Percentiles rank a stretch among this genome's conserved stretches.
phyloP scores from a whole-genome alignment of 2,888 invertebrate genomes.

The Galerucella pusilla region DNA sequence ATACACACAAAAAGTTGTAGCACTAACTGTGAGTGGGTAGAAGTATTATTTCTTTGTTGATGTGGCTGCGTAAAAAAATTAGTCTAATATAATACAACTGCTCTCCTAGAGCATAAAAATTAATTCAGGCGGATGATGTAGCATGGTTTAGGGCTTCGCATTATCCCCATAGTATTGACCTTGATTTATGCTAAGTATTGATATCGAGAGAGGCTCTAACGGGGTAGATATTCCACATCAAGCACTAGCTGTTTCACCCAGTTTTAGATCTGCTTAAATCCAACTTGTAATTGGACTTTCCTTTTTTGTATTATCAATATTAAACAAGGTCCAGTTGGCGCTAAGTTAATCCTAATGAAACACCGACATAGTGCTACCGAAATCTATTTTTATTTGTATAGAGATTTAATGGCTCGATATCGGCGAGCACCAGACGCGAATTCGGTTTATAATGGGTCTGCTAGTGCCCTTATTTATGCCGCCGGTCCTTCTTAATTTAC shows the following conservation, averaged over 20 bases:
- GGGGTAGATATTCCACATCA: too few relatives aligned
- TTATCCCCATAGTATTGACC: too few relatives aligned
- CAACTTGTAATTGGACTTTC: too few relatives aligned
- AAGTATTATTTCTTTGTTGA: background rate
- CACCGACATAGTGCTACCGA: slow-evolving; percentile 23
- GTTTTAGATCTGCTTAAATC: too few relatives aligned
- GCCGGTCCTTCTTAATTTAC: slow-evolving; percentile 52
- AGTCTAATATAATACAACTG: too few relatives aligned
- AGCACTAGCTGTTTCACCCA: too few relatives aligned
- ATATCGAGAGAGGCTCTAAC: too few relatives aligned
- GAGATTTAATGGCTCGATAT: slow-evolving; percentile 57
- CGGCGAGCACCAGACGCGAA: slow-evolving; percentile 55
- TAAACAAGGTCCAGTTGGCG: background rate
- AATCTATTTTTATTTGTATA: slow-evolving; percentile 54
- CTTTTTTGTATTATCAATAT: background rate
- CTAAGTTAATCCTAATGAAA: slow-evolving; percentile 24
- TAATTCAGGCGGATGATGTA: too few relatives aligned
- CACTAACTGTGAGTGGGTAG: background rate
- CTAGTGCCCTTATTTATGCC: slow-evolving; percentile 51
- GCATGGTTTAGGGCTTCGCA: too few relatives aligned
- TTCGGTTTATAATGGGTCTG: slow-evolving; percentile 45
- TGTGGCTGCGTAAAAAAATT: background rate
- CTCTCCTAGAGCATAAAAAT: too few relatives aligned
- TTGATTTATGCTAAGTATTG: too few relatives aligned
- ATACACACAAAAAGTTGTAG: background rate